A percentile compares a stretch with the other conserved stretches of the same genome.
Evolutionary conservation across 2,797 vertebrate genomes (phyloP).

Genomic region (Iguana delicatissima): DNA sequence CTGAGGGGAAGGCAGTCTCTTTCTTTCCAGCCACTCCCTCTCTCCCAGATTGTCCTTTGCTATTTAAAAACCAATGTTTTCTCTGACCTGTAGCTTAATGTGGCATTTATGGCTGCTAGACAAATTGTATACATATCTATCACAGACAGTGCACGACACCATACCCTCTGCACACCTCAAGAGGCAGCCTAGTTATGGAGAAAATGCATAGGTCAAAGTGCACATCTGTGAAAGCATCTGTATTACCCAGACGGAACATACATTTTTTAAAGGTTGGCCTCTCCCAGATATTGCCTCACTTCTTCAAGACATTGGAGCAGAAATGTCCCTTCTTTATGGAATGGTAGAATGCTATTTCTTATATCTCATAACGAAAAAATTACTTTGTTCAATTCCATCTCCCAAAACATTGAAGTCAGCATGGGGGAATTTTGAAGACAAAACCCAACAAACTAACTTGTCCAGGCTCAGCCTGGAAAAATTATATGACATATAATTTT

Average conservation of each 20-base stretch:
- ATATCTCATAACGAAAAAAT: too few species aligned
- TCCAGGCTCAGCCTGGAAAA: too few species aligned
- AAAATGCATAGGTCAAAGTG: neutral
- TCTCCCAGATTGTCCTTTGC: neutral
- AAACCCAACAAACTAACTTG: too few species aligned
- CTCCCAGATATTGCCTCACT: neutral
- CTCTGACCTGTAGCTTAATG: conserved; percentile 7
- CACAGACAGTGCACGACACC: neutral
- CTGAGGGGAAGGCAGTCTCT: neutral
- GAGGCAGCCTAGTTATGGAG: neutral
- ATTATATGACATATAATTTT: neutral
- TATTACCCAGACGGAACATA: neutral
- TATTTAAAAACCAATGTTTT: conserved; percentile 23
- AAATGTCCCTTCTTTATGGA: neutral
- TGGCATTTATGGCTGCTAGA: conserved; percentile 19
- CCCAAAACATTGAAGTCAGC: too few species aligned
- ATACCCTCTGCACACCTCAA: neutral
- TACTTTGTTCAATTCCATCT: too few species aligned
- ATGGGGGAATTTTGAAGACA: too few species aligned
- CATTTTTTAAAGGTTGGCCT: neutral
- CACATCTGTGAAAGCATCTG: neutral
- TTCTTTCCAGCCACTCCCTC: neutral
- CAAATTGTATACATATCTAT: neutral
- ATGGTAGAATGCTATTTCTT: neutral
- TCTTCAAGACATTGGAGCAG: neutral